Base-by-base conservation (phyloP, 2,888 invertebrate species). In the Scotopteryx bipunctaria region DNA sequence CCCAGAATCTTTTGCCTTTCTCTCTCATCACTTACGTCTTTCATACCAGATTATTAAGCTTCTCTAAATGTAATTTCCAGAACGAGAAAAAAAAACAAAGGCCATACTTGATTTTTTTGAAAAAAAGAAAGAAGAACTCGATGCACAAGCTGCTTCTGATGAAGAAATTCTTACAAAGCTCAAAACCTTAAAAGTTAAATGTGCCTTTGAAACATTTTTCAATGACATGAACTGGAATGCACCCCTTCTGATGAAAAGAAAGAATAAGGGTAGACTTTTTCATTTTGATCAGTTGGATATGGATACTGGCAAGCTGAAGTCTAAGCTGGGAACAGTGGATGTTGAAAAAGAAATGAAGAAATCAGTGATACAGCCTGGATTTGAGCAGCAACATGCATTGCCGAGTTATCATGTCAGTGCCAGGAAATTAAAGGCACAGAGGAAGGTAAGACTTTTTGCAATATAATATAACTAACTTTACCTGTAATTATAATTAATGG, bases 341-440 rank as follows among this genome's bases (percentile, higher is more conserved):
- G 76, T 91, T 29, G 91, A 92, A 2, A 89, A 93, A 58, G 80
- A 93, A 53, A 86, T 95, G 81, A 78, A 92, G 63, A 94, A 93
- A 55, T 93, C 94, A 32, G 86, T 91, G 1, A 74, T 95, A 49
- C 91, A 91, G 38, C 92, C 94, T 0, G 94, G 93, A 0, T 92
- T 94, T 65, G 95, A 95, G 66, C 91, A 93, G 64, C 80, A 93
- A 38, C 91, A 92, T 51, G 63, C 81, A 2, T 81, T 95, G 5
- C 93, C 94, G 1, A 78, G 88, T n/a, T 93, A 93, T 69, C 77
- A 91, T 55, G 76, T 91, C 27, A 93, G 92, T 48, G 86, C 92
- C 16, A 93, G 86, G 57, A 91, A 88, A 70, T 76, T 93, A 37
- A 92, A 91, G 56, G 85, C 89, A 47, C 71, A 91, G 54, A 91